Evolutionary conservation across 2,113 vertebrate species (phyloP), one percentile per base, ranked within the genome.

Genomic region (Gymnocephalus cernua): DNA sequence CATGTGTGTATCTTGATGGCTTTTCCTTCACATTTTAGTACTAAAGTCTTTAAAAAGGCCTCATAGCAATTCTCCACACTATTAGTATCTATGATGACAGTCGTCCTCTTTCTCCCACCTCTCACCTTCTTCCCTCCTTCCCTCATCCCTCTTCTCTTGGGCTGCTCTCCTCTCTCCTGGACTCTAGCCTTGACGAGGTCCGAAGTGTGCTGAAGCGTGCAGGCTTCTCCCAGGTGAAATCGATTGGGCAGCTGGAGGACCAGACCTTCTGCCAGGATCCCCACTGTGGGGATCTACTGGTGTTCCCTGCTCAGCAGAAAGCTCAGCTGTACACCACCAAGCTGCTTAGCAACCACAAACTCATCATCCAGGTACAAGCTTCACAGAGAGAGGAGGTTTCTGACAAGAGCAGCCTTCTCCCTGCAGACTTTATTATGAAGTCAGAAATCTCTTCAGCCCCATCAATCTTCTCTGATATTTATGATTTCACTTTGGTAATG

Each of bases 311-410:
- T 68, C 91, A 89, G 89, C 82, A 96, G 83, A 97, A 93, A 93
- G 93, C 91, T 80, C 92, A 95, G 61, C 95, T 98, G 74, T 82
- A 89, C 80, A 87, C 91, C 82, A 95, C 85, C 83, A 91, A 95
- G 83, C 95, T 98, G 74, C 94, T 96, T 70, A 91, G 92, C 35
- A 87, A 96, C 44, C 69, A 91, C 91, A 97, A 95, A 90, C 96
- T 98, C 50, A 71, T 97, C 78, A 84, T 98, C 66, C 97, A 99
- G 97, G 98, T 98, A 95, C 86, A 58, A 27, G 56, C 59, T 73
- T 38, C 47, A 72, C 11, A 29, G 18, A 74, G 12, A 57, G 16
- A 68, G 6, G 41, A 50, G 27, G 23, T 45, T 63, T 61, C 38
- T 70, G 48, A 70, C 35, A 71, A 11, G 57, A 82, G 29, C 29